These are phyloP conservation scores for Calliphora vomitoria DNA, from an alignment of 2,888 invertebrate genomes.

Conservation along the genomic window DNA sequence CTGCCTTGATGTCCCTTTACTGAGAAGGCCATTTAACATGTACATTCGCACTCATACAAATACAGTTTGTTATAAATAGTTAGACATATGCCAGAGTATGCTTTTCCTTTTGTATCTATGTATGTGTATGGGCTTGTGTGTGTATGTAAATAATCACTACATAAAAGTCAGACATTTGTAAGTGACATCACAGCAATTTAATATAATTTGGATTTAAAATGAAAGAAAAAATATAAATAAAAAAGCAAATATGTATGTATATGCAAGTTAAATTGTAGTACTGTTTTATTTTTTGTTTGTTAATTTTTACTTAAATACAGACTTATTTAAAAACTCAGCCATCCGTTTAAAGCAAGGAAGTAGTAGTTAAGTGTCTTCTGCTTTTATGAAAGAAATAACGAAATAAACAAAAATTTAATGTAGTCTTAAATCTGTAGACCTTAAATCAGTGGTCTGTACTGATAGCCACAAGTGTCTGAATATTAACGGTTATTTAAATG, in stretches of 20 bases:
- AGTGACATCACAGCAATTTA: conserved; percentile 59
- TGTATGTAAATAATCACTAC: conserved; percentile 8
- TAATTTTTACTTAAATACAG: not conserved
- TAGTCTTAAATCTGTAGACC: too few species aligned
- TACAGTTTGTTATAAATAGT: not conserved
- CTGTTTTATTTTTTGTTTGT: not conserved
- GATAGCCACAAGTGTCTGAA: too few species aligned
- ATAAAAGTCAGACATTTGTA: conserved; percentile 58
- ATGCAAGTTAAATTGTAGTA: conserved; percentile 7
- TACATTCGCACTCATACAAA: not conserved
- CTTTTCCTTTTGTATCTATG: too few species aligned
- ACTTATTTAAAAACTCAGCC: not conserved
- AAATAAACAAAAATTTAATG: too few species aligned
- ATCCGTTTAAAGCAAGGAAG: not conserved
- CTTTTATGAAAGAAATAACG: too few species aligned
- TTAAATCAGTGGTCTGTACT: too few species aligned
- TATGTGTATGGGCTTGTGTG: not conserved
- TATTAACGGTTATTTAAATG: too few species aligned
- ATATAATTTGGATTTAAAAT: conserved; percentile 48
- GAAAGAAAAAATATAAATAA: not conserved
- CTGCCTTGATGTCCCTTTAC: not conserved
- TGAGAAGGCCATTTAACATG: conserved; percentile 44
- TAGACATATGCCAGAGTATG: not conserved
- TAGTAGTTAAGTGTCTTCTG: not conserved
- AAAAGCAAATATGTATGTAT: not conserved